A percentile compares a stretch with the other conserved stretches of the same genome.
Conservation (phyloP, 2,888 invertebrate species). For the Anaspis maculata region DNA sequence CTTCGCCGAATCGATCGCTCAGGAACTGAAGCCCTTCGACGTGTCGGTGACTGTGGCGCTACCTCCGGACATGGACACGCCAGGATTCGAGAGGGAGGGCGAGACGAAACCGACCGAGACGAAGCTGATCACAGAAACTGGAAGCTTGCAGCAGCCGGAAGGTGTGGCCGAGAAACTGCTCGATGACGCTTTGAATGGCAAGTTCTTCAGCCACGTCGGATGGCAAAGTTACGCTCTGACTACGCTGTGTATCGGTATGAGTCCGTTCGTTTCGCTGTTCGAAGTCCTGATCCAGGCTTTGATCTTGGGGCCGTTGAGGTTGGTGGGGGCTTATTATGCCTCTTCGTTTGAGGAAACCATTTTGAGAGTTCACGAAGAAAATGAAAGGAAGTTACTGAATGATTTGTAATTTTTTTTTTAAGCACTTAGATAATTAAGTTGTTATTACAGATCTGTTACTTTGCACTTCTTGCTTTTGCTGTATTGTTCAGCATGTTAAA, state of each 20-base stretch:
- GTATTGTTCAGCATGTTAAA: too few species aligned
- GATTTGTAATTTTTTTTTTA: too few species aligned
- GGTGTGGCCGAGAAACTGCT: constrained; percentile 72
- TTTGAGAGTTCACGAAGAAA: too few species aligned
- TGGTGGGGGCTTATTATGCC: too few species aligned
- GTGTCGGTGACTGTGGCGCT: constrained; percentile 77
- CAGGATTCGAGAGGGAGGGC: constrained; percentile 85
- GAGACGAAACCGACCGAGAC: constrained; percentile 83
- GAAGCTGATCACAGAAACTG: constrained; percentile 71
- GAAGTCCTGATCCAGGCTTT: constrained; percentile 60
- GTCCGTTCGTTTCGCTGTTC: constrained; percentile 59
- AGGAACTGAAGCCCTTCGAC: constrained; percentile 82
- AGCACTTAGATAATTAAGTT: too few species aligned
- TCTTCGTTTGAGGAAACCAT: too few species aligned
- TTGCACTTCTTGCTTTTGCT: too few species aligned
- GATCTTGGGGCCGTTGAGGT: constrained; percentile 62
- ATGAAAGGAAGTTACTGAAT: too few species aligned
- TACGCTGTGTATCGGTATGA: constrained; percentile 70
- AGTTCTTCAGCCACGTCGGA: constrained; percentile 78
- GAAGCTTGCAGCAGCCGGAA: constrained; percentile 69
- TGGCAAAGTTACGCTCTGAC: constrained; percentile 72
- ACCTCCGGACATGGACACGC: constrained; percentile 97
- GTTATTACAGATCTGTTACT: too few species aligned
- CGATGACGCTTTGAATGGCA: constrained; percentile 69
- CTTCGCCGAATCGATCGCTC: constrained; percentile 84